Conservation (phyloP, 2,797 vertebrate species). For the Hephaestus fuliginosus region DNA sequence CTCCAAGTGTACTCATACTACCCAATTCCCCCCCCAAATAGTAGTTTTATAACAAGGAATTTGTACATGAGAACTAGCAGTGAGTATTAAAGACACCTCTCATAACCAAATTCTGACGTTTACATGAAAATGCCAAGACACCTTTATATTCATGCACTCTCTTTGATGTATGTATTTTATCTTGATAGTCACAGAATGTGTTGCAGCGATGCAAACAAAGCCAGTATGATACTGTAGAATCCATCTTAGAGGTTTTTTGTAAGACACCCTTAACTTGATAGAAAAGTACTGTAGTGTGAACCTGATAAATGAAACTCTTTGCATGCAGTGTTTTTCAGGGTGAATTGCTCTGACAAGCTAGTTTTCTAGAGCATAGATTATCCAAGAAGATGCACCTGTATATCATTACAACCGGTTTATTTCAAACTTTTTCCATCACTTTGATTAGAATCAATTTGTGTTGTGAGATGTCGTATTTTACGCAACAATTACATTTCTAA, state of each 20-base stretch:
- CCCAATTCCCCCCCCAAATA: constrained; percentile 11
- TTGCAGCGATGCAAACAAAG: constrained; percentile 44
- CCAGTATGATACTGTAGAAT: constrained; percentile 30
- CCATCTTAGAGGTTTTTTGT: constrained; percentile 51
- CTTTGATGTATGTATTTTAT: constrained; percentile 41
- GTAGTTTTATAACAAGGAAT: constrained; percentile 68
- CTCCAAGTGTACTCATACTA: neutral
- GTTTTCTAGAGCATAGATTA: constrained; percentile 56
- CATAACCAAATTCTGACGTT: constrained; percentile 68
- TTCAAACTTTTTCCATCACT: constrained; percentile 16
- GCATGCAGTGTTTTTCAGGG: constrained; percentile 68
- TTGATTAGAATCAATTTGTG: constrained; percentile 39
- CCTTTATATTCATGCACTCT: constrained; percentile 53
- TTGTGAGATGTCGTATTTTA: constrained; percentile 19
- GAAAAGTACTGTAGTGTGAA: constrained; percentile 54
- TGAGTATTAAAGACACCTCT: constrained; percentile 41
- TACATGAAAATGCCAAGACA: constrained; percentile 69
- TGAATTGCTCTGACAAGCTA: constrained; percentile 31
- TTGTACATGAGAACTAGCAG: constrained; percentile 48
- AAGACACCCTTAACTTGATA: constrained; percentile 42
- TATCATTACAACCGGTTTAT: constrained; percentile 29
- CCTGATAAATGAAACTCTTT: constrained; percentile 50
- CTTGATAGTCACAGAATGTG: constrained; percentile 45
- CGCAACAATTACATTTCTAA: constrained; percentile 6
- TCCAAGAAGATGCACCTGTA: constrained; percentile 27